A percentile compares a stretch with the other conserved stretches of the same genome.
These are phyloP conservation scores for Scomber japonicus DNA, from an alignment of 2,113 vertebrate species.

Conservation along the genomic window DNA sequence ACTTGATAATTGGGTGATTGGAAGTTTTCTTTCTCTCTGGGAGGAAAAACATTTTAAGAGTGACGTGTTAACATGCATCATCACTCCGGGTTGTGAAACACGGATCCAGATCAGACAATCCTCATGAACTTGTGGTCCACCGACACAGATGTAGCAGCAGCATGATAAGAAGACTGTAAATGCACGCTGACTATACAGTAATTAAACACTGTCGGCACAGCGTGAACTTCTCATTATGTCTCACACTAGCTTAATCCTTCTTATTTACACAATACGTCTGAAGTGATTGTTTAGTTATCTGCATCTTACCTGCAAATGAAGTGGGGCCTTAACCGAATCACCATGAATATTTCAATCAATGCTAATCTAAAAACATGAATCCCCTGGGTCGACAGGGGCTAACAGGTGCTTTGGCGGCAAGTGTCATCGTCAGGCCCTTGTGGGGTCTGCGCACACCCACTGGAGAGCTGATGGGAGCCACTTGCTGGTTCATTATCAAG, in stretches of 20 bases:
- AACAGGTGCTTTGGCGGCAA: slow-evolving; percentile 9
- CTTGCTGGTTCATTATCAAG: slow-evolving; percentile 8
- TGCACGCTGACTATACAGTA: not conserved
- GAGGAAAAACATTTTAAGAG: too few relatives aligned
- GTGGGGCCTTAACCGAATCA: not conserved
- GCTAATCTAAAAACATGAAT: slow-evolving; percentile 5
- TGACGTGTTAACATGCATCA: not conserved
- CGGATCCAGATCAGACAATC: not conserved
- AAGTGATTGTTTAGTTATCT: not conserved
- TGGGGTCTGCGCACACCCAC: not conserved
- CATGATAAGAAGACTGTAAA: too few relatives aligned
- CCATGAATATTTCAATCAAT: slow-evolving; percentile 19
- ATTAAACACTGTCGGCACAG: not conserved
- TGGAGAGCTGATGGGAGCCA: not conserved
- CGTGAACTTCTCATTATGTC: not conserved
- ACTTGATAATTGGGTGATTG: not conserved
- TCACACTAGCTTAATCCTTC: not conserved
- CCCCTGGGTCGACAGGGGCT: not conserved
- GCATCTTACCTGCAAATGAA: slow-evolving; percentile 17
- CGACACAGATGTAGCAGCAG: too few relatives aligned
- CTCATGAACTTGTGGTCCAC: too few relatives aligned
- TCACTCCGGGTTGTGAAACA: not conserved
- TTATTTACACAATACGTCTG: not conserved
- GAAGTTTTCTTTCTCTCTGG: too few relatives aligned
- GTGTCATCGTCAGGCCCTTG: not conserved